Percentiles rank a stretch among this genome's conserved stretches.
Evolutionary conservation across 2,888 invertebrate species (phyloP).

Genomic region (Cataglyphis cursor): DNA sequence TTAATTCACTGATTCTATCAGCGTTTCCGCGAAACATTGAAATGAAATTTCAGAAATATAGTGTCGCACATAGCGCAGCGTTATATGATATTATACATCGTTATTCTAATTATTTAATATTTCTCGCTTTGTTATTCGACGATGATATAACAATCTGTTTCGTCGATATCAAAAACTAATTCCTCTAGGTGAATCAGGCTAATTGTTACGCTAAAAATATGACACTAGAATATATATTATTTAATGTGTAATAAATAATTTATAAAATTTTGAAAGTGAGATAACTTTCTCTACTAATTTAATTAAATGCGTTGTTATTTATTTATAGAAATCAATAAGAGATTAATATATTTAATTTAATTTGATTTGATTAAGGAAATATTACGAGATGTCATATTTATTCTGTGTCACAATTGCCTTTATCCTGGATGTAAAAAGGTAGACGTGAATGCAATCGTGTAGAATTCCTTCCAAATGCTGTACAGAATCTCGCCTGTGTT

Average conservation of each 20-base stretch:
- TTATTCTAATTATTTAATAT: constrained; percentile 28
- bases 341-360: neutral
- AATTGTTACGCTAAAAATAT: constrained; percentile 5
- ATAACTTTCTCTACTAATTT: neutral
- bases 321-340: neutral
- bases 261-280: constrained; percentile 4
- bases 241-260: constrained; percentile 14
- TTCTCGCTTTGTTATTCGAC: constrained; percentile 7
- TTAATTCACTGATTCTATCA: neutral
- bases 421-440: constrained; percentile 19
- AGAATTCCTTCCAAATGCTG: constrained; percentile 51
- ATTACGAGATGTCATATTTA: constrained; percentile 5
- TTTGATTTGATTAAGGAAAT: neutral
- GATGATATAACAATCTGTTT: constrained; percentile 8
- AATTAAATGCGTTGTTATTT: neutral
- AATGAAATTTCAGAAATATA: constrained; percentile 9
- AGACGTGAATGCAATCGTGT: neutral
- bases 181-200: neutral
- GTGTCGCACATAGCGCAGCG: neutral
- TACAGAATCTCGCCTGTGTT: constrained; percentile 43
- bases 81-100: neutral
- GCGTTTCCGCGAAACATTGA: constrained; percentile 8
- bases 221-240: neutral
- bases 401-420: constrained; percentile 14
- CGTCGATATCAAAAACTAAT: neutral